phyloP scores from a whole-genome alignment of 2,797 vertebrate genomes.

The Oreonectes daqikongensis region DNA sequence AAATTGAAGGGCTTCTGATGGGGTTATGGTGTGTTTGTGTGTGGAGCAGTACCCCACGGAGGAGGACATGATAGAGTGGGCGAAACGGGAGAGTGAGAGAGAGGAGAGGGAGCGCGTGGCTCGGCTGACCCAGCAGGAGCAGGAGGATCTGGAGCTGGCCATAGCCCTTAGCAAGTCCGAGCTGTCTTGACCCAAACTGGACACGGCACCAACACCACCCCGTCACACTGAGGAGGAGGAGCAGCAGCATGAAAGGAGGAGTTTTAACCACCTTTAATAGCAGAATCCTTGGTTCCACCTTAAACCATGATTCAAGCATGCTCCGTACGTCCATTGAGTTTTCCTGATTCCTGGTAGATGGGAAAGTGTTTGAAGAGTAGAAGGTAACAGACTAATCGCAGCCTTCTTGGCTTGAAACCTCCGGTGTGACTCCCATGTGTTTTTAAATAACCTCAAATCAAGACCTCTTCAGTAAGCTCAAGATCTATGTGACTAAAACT shows the following conservation, averaged over 20 bases:
- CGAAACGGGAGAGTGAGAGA: constrained; percentile 95
- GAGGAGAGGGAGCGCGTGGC: constrained; percentile 95
- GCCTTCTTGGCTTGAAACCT: constrained; percentile 3
- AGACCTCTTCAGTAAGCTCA: background rate
- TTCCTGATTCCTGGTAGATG: constrained; percentile 24
- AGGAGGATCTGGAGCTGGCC: constrained; percentile 97
- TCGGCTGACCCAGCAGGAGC: constrained; percentile 93
- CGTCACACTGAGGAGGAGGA: constrained; percentile 19
- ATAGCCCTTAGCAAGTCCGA: constrained; percentile 99
- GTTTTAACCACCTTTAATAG: constrained; percentile 21
- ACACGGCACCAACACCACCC: constrained; percentile 58
- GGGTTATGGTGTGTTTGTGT: constrained; percentile 34
- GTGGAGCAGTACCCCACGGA: constrained; percentile 92
- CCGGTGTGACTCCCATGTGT: constrained; percentile 5
- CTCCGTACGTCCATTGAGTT: constrained; percentile 27
- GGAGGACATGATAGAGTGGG: constrained; percentile 99
- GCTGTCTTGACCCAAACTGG: constrained; percentile 85
- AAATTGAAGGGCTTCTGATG: constrained; percentile 23
- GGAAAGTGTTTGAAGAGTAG: constrained; percentile 31
- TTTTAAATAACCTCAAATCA: constrained; percentile 41
- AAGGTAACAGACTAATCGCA: constrained; percentile 46
- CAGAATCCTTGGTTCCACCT: constrained; percentile 9
- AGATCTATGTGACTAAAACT: background rate
- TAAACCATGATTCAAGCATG: constrained; percentile 31
- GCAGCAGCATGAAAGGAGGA: constrained; percentile 8